These are phyloP conservation scores for Ailuropoda melanoleuca DNA, from an alignment of 2,113 vertebrate genomes.

Conservation along the genomic window DNA sequence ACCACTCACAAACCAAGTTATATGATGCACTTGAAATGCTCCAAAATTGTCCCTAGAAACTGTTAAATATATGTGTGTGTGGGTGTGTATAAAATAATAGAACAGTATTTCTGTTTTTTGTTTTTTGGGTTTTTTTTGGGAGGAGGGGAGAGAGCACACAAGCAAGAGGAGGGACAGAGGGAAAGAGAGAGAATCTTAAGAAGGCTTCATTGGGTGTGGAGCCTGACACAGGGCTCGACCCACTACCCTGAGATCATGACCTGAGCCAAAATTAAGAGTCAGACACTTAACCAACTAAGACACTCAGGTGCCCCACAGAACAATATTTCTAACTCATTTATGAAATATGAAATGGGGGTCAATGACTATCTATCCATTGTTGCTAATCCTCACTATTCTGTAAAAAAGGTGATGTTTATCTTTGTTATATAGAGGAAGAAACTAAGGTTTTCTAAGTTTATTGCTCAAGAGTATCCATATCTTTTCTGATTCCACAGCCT, in stretches of 20 bases:
- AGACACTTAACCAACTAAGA: neutral
- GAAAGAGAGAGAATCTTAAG: neutral
- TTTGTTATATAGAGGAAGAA: neutral
- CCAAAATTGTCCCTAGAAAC: neutral
- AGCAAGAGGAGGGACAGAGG: neutral
- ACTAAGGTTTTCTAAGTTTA: neutral
- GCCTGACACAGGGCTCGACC: neutral
- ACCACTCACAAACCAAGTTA: neutral
- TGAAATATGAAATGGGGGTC: neutral
- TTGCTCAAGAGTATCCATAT: neutral
- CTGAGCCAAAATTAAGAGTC: neutral
- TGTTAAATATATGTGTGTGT: neutral
- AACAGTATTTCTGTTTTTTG: neutral
- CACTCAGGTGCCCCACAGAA: neutral
- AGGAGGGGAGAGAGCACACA: neutral
- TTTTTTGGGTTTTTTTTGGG: too few species aligned
- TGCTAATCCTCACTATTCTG: neutral
- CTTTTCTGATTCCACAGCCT: neutral
- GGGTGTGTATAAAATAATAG: neutral
- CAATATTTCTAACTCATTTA: neutral
- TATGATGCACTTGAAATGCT: neutral
- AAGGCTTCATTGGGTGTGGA: neutral
- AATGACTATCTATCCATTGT: neutral
- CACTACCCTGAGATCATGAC: neutral
- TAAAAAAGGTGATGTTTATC: neutral